These are phyloP conservation scores for Gallinago stenura DNA, from an alignment of 2,797 vertebrate genomes.

Conservation along the genomic window DNA sequence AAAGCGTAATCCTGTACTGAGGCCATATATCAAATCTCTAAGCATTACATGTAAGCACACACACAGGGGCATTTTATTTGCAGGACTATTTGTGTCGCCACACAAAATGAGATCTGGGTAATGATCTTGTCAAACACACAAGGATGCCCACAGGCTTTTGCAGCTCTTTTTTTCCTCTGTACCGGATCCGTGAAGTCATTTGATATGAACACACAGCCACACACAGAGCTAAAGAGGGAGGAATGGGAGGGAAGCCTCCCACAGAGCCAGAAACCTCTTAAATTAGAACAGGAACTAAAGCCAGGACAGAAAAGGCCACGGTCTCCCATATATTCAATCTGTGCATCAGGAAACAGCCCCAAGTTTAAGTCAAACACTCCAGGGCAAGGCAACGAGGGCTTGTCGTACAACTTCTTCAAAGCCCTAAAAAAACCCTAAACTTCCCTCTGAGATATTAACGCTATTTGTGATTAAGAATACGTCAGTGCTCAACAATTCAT, in stretches of 20 bases:
- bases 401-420: not conserved
- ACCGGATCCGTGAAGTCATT: rapidly evolving
- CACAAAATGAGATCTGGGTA: not conserved
- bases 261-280: not conserved
- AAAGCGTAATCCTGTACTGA: not conserved
- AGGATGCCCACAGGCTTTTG: not conserved
- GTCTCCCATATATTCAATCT: not conserved
- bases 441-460: not conserved
- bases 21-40: not conserved
- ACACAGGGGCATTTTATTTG: not conserved
- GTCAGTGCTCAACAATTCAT: not conserved
- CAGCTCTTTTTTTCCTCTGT: rapidly evolving
- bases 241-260: not conserved
- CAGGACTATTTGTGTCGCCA: not conserved
- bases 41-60: not conserved
- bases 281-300: not conserved
- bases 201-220: not conserved
- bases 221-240: not conserved
- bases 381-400: not conserved
- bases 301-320: not conserved
- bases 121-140: not conserved
- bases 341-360: not conserved
- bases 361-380: not conserved
- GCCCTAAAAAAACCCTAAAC: not conserved
- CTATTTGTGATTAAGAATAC: not conserved